A percentile compares a stretch with the other conserved stretches of the same genome.
phyloP scores from a whole-genome alignment of 2,797 vertebrate genomes.

The Xenops minutus region DNA sequence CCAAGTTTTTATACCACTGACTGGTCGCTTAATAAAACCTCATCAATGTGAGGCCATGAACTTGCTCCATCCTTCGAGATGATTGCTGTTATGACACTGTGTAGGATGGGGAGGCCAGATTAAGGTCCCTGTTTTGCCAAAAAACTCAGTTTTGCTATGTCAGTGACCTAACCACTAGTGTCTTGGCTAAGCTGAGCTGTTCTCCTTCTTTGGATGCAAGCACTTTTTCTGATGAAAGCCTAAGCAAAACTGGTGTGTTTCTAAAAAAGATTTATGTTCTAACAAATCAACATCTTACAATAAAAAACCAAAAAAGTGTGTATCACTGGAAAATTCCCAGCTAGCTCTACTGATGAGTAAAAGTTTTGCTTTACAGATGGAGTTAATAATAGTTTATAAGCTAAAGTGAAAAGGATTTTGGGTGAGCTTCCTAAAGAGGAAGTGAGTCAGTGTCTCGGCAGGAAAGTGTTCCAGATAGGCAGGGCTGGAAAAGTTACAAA shows the following conservation, averaged over 20 bases:
- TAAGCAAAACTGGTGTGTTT: conserved; percentile 17
- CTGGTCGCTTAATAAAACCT: neutral
- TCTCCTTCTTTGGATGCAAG: conserved; percentile 18
- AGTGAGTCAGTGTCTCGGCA: conserved; percentile 70
- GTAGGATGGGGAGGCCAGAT: neutral
- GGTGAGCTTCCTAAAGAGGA: conserved; percentile 66
- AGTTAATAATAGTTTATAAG: conserved; percentile 68
- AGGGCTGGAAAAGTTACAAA: conserved; percentile 63
- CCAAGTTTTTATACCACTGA: neutral
- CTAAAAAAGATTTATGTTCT: conserved; percentile 49
- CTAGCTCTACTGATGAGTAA: conserved; percentile 47
- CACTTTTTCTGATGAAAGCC: conserved; percentile 24
- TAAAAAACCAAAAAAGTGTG: neutral
- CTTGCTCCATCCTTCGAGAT: neutral
- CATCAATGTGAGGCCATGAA: neutral
- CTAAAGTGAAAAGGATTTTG: conserved; percentile 61
- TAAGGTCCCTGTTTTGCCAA: neutral
- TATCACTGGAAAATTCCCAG: conserved; percentile 59
- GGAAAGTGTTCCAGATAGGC: conserved; percentile 66
- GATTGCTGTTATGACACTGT: neutral
- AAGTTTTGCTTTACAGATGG: conserved; percentile 54
- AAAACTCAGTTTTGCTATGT: neutral
- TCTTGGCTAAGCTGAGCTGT: conserved; percentile 19
- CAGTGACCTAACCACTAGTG: neutral
- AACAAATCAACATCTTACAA: conserved; percentile 43